Evolutionary conservation across 2,888 invertebrate genomes (phyloP), one percentile per base, ranked within the genome.

Genomic region (Lingula anatina): DNA sequence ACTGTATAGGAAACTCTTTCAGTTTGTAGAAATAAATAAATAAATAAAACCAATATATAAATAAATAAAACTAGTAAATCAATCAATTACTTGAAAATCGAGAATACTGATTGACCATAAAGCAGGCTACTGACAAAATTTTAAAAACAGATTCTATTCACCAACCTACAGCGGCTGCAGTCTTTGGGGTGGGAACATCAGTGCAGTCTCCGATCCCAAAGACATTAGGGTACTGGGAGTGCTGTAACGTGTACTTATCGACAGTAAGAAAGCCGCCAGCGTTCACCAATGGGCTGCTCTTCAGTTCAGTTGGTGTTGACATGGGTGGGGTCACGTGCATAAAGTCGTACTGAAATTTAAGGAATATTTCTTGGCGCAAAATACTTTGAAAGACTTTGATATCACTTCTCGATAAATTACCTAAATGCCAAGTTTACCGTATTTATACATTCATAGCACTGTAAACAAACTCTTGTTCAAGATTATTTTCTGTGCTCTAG

Each of bases 141-240:
- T 20, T 15, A n/a, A 15, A 18, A 15, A 7, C 25, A 21, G 24
- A 25, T 5, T 21, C 5, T 15, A 36, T n/a, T n/a, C 9, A 72
- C 79, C 78, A 74, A 93, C 95, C 91, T 51, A 91, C 86, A 47
- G 97, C 94, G 7, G 97, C 97, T 37, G 91, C 94, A 3, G 99
- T 97, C 80, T 96, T 99, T 2, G 95, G 89, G 65, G 95, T 99
- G 0, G 97, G 96, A 20, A 91, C 83, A 67, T 84, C 88, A 0
- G 87, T 86, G 68, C 95, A 95, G 76, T 99, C 99, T 0, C 97
- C 99, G 26, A 97, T 83, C 1, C 90, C 92, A 77, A 90, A 99
- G 39, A 99, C 83, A 75, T 97, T 97, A 2, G 81, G 76, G 76
- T 85, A 93, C 57, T 81, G 83, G 0, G 78, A 80, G 72, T 94